A percentile compares a stretch with the other conserved stretches of the same genome.
These are phyloP conservation scores for Zingel zingel DNA, from an alignment of 2,113 vertebrate genomes.

Conservation along the genomic window DNA sequence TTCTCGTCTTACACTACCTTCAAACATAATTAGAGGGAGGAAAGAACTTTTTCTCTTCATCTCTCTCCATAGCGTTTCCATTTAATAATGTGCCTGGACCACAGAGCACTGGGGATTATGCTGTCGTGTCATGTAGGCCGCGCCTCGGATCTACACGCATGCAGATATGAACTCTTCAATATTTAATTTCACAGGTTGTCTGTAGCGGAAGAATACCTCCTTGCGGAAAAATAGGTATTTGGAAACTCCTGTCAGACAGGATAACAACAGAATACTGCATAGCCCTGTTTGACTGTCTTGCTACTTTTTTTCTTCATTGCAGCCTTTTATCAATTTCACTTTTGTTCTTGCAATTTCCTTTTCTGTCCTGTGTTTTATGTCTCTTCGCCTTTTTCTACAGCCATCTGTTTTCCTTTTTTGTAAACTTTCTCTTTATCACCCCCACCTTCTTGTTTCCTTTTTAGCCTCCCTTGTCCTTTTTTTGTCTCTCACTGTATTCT, in stretches of 20 bases:
- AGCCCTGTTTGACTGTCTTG: slow-evolving; percentile 40
- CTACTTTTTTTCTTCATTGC: neutral
- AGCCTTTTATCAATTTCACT: slow-evolving; percentile 42
- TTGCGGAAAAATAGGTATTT: slow-evolving; percentile 39
- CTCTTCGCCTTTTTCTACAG: slow-evolving; percentile 21
- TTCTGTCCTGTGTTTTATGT: slow-evolving; percentile 4
- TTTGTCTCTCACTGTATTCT: slow-evolving; percentile 16
- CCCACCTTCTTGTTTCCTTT: neutral
- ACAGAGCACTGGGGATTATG: slow-evolving; percentile 56
- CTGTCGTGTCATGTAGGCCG: slow-evolving; percentile 53
- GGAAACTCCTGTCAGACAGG: slow-evolving; percentile 64
- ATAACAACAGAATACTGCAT: slow-evolving; percentile 80
- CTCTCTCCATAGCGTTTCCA: slow-evolving; percentile 43
- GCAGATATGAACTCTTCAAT: slow-evolving; percentile 77
- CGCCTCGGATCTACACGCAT: slow-evolving; percentile 53
- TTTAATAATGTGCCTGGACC: slow-evolving; percentile 51
- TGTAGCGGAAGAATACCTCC: slow-evolving; percentile 52
- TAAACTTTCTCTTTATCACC: slow-evolving; percentile 17
- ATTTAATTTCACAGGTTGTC: slow-evolving; percentile 75
- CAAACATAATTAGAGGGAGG: slow-evolving; percentile 72
- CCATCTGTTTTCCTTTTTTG: slow-evolving; percentile 36
- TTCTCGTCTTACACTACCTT: slow-evolving; percentile 71
- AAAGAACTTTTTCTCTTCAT: slow-evolving; percentile 63
- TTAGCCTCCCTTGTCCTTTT: slow-evolving; percentile 20
- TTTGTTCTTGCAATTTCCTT: slow-evolving; percentile 19